Conservation (phyloP, 1,140 invertebrate species). For the Seison nebaliae region DNA sequence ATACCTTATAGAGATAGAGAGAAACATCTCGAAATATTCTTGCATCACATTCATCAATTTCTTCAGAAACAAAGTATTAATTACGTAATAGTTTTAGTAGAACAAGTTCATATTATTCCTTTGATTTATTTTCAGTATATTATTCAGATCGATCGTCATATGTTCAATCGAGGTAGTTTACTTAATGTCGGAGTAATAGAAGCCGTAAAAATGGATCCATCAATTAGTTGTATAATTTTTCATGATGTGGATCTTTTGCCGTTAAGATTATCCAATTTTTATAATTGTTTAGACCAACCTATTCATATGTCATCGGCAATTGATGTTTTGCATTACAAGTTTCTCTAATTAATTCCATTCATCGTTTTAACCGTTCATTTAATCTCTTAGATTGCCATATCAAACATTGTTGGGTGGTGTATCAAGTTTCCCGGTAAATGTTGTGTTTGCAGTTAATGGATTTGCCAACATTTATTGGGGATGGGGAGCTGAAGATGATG, state of each 20-base stretch:
- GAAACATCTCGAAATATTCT: conserved; percentile 47
- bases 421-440: conserved; percentile 5
- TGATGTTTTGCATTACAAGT: conserved; percentile 6
- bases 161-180: conserved; percentile 66
- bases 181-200: conserved; percentile 49
- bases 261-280: conserved; percentile 57
- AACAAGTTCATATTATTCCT: conserved; percentile 36
- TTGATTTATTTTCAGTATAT: background rate
- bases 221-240: conserved; percentile 46
- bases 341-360: too few relatives aligned
- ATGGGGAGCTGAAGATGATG: conserved; percentile 13
- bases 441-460: conserved; percentile 14
- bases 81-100: conserved; percentile 62
- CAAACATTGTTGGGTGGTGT: conserved; percentile 14
- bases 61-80: conserved; percentile 55
- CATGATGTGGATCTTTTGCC: conserved; percentile 77
- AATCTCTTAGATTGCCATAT: conserved; percentile 39
- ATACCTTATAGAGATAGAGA: conserved; percentile 58
- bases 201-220: conserved; percentile 33
- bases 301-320: conserved; percentile 33
- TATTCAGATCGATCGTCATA: conserved; percentile 25
- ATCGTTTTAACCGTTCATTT: too few relatives aligned
- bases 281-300: conserved; percentile 57
- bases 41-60: conserved; percentile 62
- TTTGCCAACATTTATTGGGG: conserved; percentile 15